Evolutionary conservation across 2,797 vertebrate species (phyloP).

Genomic region (Sebastes matsubarae): DNA sequence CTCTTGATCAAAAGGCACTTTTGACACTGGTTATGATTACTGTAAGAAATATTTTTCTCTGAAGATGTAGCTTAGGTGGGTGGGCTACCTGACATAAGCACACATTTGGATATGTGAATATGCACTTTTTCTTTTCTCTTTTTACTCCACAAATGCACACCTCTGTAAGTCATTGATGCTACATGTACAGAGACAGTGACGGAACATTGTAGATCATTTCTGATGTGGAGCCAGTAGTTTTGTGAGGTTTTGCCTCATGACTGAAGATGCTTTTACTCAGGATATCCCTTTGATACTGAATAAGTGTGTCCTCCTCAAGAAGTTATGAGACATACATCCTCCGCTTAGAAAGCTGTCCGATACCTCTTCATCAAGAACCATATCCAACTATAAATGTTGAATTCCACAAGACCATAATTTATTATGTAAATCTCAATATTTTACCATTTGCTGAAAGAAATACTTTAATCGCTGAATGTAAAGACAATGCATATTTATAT

Average conservation of each 20-base stretch:
- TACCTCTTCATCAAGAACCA: constrained; percentile 67
- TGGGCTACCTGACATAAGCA: constrained; percentile 60
- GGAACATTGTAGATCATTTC: constrained; percentile 61
- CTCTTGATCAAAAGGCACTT: constrained; percentile 70
- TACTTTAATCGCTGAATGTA: constrained; percentile 79
- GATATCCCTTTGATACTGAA: constrained; percentile 76
- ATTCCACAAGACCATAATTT: constrained; percentile 80
- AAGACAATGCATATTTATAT: constrained; percentile 82
- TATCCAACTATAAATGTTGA: constrained; percentile 68
- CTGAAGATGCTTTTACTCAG: constrained; percentile 77
- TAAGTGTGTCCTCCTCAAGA: constrained; percentile 62
- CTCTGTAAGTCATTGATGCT: constrained; percentile 58
- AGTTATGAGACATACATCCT: constrained; percentile 55
- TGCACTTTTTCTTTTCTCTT: constrained; percentile 72
- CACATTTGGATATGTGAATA: constrained; percentile 70
- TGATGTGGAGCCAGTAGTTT: constrained; percentile 68
- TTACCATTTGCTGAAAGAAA: constrained; percentile 74
- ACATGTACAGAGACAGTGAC: constrained; percentile 67
- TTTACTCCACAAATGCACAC: constrained; percentile 64
- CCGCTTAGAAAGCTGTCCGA: constrained; percentile 55
- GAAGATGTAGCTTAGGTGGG: constrained; percentile 51
- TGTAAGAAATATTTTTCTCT: constrained; percentile 63
- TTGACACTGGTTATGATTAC: constrained; percentile 70
- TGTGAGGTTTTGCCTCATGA: constrained; percentile 67
- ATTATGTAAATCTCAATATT: constrained; percentile 81